phyloP scores from a whole-genome alignment of 1,140 invertebrate genomes.

The Ips typographus region DNA sequence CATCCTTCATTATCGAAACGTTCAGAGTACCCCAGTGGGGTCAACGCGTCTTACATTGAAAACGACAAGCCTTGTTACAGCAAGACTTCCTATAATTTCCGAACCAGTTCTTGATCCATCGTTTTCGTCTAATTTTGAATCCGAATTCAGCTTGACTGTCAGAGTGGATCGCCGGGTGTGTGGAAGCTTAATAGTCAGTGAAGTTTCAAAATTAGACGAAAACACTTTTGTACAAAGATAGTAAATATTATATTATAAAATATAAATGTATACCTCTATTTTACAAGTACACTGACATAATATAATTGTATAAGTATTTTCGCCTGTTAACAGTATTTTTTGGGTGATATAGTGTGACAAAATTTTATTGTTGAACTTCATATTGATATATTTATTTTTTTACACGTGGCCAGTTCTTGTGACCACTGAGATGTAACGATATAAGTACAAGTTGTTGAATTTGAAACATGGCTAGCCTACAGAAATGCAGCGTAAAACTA shows the following conservation, averaged over 20 bases:
- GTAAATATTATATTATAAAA: neutral
- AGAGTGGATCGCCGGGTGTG: neutral
- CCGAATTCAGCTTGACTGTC: neutral
- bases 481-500: too few species aligned
- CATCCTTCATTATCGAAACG: constrained; percentile 51
- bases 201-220: constrained; percentile 19
- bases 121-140: constrained; percentile 41
- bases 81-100: constrained; percentile 45
- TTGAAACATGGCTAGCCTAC: too few species aligned
- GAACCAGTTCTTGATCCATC: constrained; percentile 47
- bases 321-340: too few species aligned
- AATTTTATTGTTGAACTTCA: too few species aligned
- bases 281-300: too few species aligned
- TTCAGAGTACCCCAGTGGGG: constrained; percentile 42
- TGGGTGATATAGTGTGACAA: too few species aligned
- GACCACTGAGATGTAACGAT: too few species aligned
- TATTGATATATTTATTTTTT: too few species aligned
- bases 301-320: too few species aligned
- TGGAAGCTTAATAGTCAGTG: too few species aligned
- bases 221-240: neutral
- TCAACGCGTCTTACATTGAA: constrained; percentile 36
- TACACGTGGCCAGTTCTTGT: too few species aligned
- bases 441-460: too few species aligned
- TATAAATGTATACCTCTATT: neutral
- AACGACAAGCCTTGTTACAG: constrained; percentile 48